Percentiles rank a stretch among this genome's conserved stretches.
These are phyloP conservation scores for Paradoxurus hermaphroditus DNA, from an alignment of 2,113 vertebrate species.

Conservation along the genomic window DNA sequence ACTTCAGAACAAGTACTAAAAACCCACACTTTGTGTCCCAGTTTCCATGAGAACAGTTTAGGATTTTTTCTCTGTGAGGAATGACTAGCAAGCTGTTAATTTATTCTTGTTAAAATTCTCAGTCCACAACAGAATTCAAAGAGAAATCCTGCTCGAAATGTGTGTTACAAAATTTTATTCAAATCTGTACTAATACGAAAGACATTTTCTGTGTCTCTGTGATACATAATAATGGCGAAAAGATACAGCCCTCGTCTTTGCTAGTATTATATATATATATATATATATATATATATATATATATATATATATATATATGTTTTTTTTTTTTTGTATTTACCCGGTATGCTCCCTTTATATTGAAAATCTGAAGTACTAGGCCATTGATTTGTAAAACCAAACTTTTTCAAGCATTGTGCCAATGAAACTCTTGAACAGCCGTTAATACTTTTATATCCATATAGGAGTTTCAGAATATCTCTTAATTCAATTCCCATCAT, in stretches of 20 bases:
- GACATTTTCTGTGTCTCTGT: conserved; percentile 6
- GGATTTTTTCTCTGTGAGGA: conserved; percentile 34
- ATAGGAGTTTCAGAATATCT: conserved; percentile 82
- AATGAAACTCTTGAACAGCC: conserved; percentile 79
- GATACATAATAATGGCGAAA: conserved; percentile 33
- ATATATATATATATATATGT: no score
- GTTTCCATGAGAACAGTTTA: conserved; percentile 73
- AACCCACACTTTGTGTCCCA: conserved; percentile 63
- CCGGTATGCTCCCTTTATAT: conserved; percentile 30
- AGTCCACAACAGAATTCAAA: conserved; percentile 54
- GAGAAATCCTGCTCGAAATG: conserved; percentile 40
- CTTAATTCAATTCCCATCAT: conserved; percentile 84
- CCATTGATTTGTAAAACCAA: conserved; percentile 81
- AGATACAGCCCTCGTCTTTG: not conserved
- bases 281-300: no score
- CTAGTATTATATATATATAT: conserved; percentile 16
- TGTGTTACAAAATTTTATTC: conserved; percentile 40
- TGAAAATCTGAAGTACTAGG: conserved; percentile 73
- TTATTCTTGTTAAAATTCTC: conserved; percentile 72
- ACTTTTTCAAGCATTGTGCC: conserved; percentile 79
- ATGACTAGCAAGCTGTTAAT: conserved; percentile 72
- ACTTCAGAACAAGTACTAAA: conserved; percentile 57
- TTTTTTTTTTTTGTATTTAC: conserved; percentile 47
- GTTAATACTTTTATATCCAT: conserved; percentile 83
- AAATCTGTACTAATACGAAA: conserved; percentile 31